A percentile compares a stretch with the other conserved stretches of the same genome.
These are phyloP conservation scores for Fulica atra DNA, from an alignment of 2,113 vertebrate genomes.

Conservation along the genomic window DNA sequence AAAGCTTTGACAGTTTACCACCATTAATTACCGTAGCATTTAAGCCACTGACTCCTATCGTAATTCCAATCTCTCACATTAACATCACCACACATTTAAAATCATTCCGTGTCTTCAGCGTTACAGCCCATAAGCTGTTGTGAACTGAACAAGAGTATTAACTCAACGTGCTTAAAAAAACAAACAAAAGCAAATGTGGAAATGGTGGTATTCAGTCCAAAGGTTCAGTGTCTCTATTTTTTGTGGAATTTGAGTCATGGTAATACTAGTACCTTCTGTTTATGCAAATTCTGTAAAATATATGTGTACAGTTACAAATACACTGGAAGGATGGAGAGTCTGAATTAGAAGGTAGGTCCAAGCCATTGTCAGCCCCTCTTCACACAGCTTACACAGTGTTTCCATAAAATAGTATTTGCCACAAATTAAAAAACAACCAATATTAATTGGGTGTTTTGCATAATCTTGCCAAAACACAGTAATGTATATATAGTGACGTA, in stretches of 20 bases:
- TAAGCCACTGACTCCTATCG: background rate
- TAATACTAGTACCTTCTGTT: slow-evolving; percentile 60
- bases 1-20: slow-evolving; percentile 48
- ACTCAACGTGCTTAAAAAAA: slow-evolving; percentile 34
- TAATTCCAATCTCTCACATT: background rate
- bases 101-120: slow-evolving; percentile 6
- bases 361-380: slow-evolving; percentile 44
- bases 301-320: slow-evolving; percentile 66
- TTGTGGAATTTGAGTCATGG: slow-evolving; percentile 62
- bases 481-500: slow-evolving; percentile 72
- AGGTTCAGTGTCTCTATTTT: slow-evolving; percentile 69
- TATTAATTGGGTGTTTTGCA: slow-evolving; percentile 71
- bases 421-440: slow-evolving; percentile 41
- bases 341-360: slow-evolving; percentile 70
- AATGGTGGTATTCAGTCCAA: slow-evolving; percentile 55
- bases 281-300: slow-evolving; percentile 70
- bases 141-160: slow-evolving; percentile 47
- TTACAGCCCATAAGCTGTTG: slow-evolving; percentile 50
- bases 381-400: slow-evolving; percentile 55
- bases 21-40: slow-evolving; percentile 35
- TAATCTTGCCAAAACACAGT: slow-evolving; percentile 76
- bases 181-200: slow-evolving; percentile 22
- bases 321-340: slow-evolving; percentile 43
- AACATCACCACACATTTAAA: background rate
- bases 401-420: slow-evolving; percentile 45